Conservation (phyloP, 2,113 vertebrate species). For the Scolopax mira region DNA sequence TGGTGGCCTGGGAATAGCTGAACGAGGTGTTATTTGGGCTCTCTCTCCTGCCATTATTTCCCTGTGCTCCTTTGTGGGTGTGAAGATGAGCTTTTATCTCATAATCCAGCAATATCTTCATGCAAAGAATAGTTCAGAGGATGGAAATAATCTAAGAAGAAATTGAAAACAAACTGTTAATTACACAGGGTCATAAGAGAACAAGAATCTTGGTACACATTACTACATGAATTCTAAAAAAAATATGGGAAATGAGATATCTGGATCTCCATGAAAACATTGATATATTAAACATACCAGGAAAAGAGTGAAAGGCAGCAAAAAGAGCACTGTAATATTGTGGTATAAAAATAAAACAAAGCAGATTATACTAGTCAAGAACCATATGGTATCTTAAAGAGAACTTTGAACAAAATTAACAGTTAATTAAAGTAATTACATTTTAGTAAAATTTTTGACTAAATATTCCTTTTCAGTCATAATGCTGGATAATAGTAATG, state of each 20-base stretch:
- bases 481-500: background rate
- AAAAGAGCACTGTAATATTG: background rate
- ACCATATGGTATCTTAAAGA: background rate
- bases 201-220: background rate
- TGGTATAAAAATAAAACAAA: background rate
- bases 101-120: background rate
- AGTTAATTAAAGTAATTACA: background rate
- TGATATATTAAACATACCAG: background rate
- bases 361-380: background rate
- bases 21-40: background rate
- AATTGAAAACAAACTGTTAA: background rate
- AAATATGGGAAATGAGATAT: background rate
- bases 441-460: background rate
- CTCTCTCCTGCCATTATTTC: background rate
- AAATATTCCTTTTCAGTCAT: background rate
- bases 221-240: background rate
- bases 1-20: background rate
- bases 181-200: background rate
- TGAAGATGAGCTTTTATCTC: background rate
- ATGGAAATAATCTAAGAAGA: background rate
- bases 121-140: background rate
- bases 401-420: background rate
- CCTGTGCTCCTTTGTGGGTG: background rate
- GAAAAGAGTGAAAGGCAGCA: background rate
- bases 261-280: background rate